Conservation (phyloP, 2,113 vertebrate species). For the Mus spicilegus region DNA sequence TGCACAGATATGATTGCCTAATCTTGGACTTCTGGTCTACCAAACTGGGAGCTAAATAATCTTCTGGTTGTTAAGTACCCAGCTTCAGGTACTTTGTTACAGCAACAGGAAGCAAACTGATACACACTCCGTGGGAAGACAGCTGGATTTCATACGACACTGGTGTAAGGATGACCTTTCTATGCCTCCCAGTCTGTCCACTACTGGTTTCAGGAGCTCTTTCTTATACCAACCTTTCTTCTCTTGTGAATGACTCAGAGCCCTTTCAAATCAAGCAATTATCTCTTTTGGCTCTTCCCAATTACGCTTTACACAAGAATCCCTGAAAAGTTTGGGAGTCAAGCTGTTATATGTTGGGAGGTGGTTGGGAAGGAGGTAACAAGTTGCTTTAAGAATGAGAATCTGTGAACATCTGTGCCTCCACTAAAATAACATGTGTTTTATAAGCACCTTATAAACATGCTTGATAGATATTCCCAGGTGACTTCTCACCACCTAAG, state of each 20-base stretch:
- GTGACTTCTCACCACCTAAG: not conserved
- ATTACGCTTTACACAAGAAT: not conserved
- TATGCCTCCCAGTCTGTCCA: not conserved
- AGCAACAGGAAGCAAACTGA: not conserved
- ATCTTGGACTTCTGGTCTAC: not conserved
- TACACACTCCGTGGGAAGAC: not conserved
- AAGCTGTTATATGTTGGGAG: not conserved
- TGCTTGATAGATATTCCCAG: not conserved
- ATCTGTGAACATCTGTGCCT: not conserved
- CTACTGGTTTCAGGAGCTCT: not conserved
- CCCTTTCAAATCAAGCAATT: not conserved
- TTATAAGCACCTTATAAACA: not conserved
- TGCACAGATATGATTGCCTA: not conserved
- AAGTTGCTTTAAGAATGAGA: not conserved
- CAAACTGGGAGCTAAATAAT: not conserved
- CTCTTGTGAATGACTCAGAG: not conserved
- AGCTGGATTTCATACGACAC: not conserved
- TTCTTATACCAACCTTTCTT: not conserved
- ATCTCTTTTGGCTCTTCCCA: not conserved
- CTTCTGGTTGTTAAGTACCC: not conserved
- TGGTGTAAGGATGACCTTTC: fast-evolving
- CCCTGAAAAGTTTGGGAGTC: not conserved
- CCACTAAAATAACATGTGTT: not conserved
- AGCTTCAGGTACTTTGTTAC: not conserved
- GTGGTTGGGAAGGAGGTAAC: not conserved